A percentile compares a stretch with the other conserved stretches of the same genome.
Conservation (phyloP, 2,797 vertebrate genomes). For the Heliangelus exortis region DNA sequence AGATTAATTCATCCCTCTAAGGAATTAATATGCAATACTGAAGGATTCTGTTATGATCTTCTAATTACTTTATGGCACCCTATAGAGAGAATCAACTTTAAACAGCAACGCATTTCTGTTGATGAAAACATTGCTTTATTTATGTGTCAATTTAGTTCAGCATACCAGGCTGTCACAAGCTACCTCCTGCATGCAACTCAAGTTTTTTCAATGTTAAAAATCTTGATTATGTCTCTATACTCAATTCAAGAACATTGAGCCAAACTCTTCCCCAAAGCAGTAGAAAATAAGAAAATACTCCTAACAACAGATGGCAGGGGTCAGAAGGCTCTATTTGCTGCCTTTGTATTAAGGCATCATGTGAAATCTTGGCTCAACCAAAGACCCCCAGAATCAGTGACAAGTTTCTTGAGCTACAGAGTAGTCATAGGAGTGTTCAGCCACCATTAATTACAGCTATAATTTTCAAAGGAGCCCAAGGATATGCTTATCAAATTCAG, state of each 20-base stretch:
- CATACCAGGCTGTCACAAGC: neutral
- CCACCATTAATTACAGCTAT: neutral
- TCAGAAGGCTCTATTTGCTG: neutral
- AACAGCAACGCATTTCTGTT: neutral
- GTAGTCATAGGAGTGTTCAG: neutral
- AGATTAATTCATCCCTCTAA: slow-evolving; percentile 17
- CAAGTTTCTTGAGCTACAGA: neutral
- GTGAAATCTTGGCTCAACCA: neutral
- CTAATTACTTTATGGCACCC: slow-evolving; percentile 49
- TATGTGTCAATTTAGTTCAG: neutral
- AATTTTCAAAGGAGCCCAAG: neutral
- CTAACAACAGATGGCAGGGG: neutral
- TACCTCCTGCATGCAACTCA: neutral
- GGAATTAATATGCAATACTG: slow-evolving; percentile 30
- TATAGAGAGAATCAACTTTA: slow-evolving; percentile 6
- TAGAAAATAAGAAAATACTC: neutral
- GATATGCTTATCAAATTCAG: neutral
- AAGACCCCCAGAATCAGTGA: neutral
- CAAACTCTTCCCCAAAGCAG: neutral
- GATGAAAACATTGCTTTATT: slow-evolving; percentile 24
- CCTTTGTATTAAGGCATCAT: neutral
- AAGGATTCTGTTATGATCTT: slow-evolving; percentile 25
- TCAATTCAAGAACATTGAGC: neutral
- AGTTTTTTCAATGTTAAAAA: neutral
- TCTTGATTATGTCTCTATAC: neutral